Evolutionary conservation across 2,888 invertebrate genomes (phyloP), one percentile per base, ranked within the genome.

Genomic region (Hylaea fasciaria): DNA sequence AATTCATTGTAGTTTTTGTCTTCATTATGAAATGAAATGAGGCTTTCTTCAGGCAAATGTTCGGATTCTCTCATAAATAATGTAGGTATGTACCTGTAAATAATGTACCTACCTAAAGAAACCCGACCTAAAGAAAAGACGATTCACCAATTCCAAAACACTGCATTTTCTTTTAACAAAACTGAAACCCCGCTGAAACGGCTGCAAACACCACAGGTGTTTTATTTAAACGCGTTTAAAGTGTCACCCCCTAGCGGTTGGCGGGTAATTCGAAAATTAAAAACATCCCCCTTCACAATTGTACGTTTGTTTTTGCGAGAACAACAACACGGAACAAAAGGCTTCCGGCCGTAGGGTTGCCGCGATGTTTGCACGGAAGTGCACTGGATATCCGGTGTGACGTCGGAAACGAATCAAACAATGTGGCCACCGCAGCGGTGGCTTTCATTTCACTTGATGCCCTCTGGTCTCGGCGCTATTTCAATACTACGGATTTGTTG

Each of bases 201-300:
- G 22, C 22, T 22, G 12, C 13, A 40, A 48, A 53, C 39, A 59
- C 59, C 29, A 40, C 63, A 68, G 57, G 63, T 62, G 58, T 64
- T 64, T 61, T 64, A 49, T 46, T 28, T 47, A 51, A 35, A 41
- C 39, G 28, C 32, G 51, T 46, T 35, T 29, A 39, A 46, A 62
- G 65, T 62, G 61, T 47, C 62, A 54, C 50, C 54, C 35, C 29
- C 55, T 47, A 32, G 40, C 62, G 51, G 57, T 51, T 62, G 62
- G 57, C 59, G 55, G 52, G 62, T 70, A 71, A 72, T 72, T 72
- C 61, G 62, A 46, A 68, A 65, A 74, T 73, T 74, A 70, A 73
- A 78, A 71, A 65, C 61, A 55, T 48, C 48, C 61, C 48, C 52
- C 57, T 49, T 48, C 46, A 43, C 62, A 48, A 53, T 60, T 64